phyloP scores from a whole-genome alignment of 2,113 vertebrate genomes.

The Rhipidura dahli region DNA sequence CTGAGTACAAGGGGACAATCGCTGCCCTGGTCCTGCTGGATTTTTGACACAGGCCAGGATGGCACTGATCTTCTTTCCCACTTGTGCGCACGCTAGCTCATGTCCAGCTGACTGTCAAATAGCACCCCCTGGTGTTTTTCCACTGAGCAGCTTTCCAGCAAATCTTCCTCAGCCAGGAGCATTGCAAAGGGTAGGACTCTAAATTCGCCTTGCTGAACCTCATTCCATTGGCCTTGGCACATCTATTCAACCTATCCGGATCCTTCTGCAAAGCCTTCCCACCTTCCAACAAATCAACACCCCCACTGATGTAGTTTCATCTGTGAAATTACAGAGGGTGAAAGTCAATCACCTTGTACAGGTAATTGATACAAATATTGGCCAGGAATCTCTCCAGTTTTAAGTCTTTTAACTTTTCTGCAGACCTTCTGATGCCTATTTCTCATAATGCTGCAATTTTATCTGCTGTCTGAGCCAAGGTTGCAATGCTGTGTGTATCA shows the following conservation, averaged over 20 bases:
- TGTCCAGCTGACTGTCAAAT: neutral
- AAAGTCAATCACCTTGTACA: accelerated
- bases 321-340: neutral
- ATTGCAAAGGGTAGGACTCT: neutral
- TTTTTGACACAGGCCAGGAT: too few species aligned
- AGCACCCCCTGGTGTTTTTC: neutral
- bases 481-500: neutral
- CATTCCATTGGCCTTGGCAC: neutral
- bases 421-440: neutral
- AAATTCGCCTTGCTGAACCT: neutral
- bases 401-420: neutral
- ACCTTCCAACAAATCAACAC: neutral
- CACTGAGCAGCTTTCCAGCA: neutral
- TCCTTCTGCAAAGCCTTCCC: neutral
- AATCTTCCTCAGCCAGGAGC: neutral
- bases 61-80: neutral
- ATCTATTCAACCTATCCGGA: neutral
- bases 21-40: neutral
- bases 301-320: neutral
- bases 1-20: too few species aligned
- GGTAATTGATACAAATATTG: neutral
- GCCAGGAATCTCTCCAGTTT: neutral
- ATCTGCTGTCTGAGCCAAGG: neutral
- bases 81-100: neutral
- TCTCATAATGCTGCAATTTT: neutral